A percentile compares a stretch with the other conserved stretches of the same genome.
phyloP scores from a whole-genome alignment of 2,888 invertebrate species.

The Crioceris asparagi region DNA sequence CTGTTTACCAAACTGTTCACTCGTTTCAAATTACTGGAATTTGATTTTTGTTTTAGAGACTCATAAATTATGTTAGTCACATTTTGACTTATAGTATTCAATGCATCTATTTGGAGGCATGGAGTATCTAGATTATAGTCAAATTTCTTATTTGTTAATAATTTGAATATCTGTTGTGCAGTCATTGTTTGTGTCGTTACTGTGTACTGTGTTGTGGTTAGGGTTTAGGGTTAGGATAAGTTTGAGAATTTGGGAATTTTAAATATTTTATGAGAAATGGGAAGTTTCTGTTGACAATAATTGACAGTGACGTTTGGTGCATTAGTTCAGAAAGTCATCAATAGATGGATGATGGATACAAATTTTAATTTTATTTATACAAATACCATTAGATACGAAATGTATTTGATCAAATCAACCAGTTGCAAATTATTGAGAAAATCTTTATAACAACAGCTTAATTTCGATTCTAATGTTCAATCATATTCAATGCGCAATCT shows the following conservation, averaged over 20 bases:
- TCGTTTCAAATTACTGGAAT: background rate
- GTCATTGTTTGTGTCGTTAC: too few species aligned
- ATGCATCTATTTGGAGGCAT: background rate
- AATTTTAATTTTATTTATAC: background rate
- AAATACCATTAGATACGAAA: background rate
- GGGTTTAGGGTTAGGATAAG: too few species aligned
- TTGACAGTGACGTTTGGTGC: too few species aligned
- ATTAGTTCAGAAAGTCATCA: too few species aligned
- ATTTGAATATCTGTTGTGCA: background rate
- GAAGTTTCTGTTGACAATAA: too few species aligned
- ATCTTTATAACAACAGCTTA: background rate
- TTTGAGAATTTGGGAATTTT: too few species aligned
- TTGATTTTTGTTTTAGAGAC: background rate
- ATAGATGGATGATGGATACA: background rate
- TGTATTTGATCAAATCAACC: background rate
- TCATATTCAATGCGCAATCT: background rate
- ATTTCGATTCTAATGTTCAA: background rate
- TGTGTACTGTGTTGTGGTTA: too few species aligned
- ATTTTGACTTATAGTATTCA: background rate
- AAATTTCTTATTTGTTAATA: background rate
- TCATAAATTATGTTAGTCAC: constrained; percentile 2
- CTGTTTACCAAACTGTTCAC: background rate
- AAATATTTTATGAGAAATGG: too few species aligned
- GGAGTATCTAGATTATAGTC: background rate
- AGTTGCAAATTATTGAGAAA: too few species aligned